phyloP scores from a whole-genome alignment of 2,113 vertebrate genomes.

The Aptenodytes patagonicus region DNA sequence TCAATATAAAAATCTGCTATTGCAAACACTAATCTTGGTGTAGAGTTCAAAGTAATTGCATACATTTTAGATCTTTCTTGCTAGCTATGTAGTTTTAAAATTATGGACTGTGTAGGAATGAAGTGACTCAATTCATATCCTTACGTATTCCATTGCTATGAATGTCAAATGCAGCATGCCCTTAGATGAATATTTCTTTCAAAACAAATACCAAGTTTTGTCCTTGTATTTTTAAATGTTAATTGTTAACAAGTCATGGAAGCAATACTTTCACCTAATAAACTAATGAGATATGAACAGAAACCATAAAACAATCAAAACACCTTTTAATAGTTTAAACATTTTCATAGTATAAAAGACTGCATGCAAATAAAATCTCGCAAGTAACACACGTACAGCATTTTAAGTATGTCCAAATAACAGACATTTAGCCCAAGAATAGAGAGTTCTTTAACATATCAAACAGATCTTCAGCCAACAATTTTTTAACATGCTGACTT shows the following conservation, averaged over 20 bases:
- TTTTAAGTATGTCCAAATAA: not conserved
- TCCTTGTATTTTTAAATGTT: not conserved
- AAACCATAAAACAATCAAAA: not conserved
- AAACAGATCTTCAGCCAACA: not conserved
- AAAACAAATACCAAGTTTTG: not conserved
- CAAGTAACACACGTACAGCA: not conserved
- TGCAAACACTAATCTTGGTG: not conserved
- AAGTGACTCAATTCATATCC: not conserved
- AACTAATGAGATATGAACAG: not conserved
- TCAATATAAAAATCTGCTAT: not conserved
- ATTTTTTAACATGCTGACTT: not conserved
- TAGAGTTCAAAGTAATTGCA: not conserved
- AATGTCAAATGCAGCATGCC: not conserved
- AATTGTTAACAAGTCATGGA: not conserved
- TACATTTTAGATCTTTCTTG: not conserved
- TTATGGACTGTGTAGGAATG: not conserved
- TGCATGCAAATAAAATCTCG: not conserved
- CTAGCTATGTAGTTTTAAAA: not conserved
- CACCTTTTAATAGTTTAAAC: not conserved
- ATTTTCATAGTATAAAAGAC: not conserved
- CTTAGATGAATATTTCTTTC: not conserved
- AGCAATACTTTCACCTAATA: not conserved
- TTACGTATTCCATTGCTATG: not conserved
- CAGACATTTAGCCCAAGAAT: not conserved
- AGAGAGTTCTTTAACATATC: not conserved